Evolutionary conservation across 2,888 invertebrate species (phyloP).

Genomic region (Muscina levida): DNA sequence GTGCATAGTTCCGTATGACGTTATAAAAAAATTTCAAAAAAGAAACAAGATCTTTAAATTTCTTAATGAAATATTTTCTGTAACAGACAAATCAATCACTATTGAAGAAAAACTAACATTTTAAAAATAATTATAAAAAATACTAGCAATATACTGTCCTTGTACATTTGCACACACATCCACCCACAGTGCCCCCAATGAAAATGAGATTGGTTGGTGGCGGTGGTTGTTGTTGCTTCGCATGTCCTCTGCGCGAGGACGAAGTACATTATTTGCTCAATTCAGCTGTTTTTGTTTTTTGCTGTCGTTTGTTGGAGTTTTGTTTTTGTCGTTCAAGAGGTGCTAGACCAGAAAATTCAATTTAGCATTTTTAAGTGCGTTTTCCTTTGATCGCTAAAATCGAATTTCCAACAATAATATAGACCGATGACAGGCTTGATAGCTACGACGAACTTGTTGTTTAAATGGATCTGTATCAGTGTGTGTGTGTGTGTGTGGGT

Average conservation of each 20-base stretch:
- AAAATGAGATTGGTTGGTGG: conserved; percentile 28
- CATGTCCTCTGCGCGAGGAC: conserved; percentile 24
- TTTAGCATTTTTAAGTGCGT: conserved; percentile 79
- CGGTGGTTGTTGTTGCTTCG: conserved; percentile 51
- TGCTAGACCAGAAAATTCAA: conserved; percentile 77
- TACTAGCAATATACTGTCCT: too few relatives aligned
- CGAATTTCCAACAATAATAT: conserved; percentile 78
- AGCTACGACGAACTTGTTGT: conserved; percentile 43
- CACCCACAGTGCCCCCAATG: conserved; percentile 6
- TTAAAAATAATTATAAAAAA: too few relatives aligned
- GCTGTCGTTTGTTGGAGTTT: neutral
- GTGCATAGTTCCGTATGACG: too few relatives aligned
- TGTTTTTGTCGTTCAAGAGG: conserved; percentile 65
- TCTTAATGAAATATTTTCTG: too few relatives aligned
- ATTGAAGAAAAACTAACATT: too few relatives aligned
- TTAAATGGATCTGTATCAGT: conserved; percentile 6
- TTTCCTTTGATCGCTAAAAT: conserved; percentile 79
- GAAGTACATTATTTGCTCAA: conserved; percentile 50
- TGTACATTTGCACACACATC: too few relatives aligned
- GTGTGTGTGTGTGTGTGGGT: too few relatives aligned
- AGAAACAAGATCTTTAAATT: too few relatives aligned
- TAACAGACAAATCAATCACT: too few relatives aligned
- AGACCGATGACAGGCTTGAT: conserved; percentile 63
- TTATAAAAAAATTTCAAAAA: too few relatives aligned
- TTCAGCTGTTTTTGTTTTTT: conserved; percentile 37